These are phyloP conservation scores for Chaitophorus viminalis DNA, from an alignment of 2,888 invertebrate species.

Conservation along the genomic window DNA sequence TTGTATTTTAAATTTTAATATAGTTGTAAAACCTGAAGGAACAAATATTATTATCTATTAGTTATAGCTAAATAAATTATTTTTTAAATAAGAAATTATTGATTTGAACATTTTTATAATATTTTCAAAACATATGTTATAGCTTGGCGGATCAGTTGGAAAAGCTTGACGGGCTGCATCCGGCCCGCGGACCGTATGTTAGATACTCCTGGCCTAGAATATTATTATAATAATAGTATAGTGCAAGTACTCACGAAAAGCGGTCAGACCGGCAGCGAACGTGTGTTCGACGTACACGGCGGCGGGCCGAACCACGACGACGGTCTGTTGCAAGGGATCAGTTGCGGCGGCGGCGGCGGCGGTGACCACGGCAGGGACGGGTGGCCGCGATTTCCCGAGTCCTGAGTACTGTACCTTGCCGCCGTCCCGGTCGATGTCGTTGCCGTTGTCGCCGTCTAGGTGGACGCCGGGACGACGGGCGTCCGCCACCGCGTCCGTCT, in stretches of 20 bases:
- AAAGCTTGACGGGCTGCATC: no score
- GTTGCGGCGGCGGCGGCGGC: not conserved
- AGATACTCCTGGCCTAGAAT: no score
- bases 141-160: no score
- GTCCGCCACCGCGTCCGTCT: conserved; percentile 21
- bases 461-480: conserved; percentile 3
- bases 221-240: no score
- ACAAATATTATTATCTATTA: no score
- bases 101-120: no score
- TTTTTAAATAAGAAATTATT: no score
- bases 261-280: conserved; percentile 73
- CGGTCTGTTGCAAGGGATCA: conserved; percentile 6
- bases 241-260: conserved; percentile 72
- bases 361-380: not conserved
- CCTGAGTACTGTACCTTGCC: not conserved
- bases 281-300: conserved; percentile 66
- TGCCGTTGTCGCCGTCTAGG: not conserved
- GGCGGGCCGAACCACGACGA: conserved; percentile 40
- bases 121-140: no score
- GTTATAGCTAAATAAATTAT: no score
- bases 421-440: not conserved
- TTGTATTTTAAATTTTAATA: no score
- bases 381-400: not conserved
- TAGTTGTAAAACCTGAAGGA: no score
- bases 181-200: no score